Conservation (phyloP, 2,113 vertebrate species). For the Xiphias gladius region DNA sequence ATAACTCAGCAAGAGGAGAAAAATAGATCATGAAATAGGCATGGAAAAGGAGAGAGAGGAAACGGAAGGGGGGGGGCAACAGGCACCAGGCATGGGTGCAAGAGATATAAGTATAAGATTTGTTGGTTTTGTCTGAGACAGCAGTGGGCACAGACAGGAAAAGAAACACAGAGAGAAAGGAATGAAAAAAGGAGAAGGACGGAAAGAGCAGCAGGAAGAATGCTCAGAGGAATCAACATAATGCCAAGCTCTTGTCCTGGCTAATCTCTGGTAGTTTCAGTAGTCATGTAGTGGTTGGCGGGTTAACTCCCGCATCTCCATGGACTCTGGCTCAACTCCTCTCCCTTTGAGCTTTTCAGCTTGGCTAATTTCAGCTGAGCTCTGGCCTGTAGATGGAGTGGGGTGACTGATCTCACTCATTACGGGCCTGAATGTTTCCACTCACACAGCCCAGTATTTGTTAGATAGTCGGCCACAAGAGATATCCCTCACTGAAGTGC, state of each 20-base stretch:
- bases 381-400: constrained; percentile 12
- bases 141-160: constrained; percentile 16
- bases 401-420: constrained; percentile 67
- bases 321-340: constrained; percentile 41
- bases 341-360: constrained; percentile 43
- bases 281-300: constrained; percentile 46
- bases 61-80: background rate
- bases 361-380: constrained; percentile 60
- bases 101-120: constrained; percentile 33
- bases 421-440: constrained; percentile 49
- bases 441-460: constrained; percentile 37
- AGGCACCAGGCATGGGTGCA: background rate
- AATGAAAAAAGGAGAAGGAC: background rate
- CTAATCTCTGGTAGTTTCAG: constrained; percentile 53
- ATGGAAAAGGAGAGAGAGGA: constrained; percentile 5
- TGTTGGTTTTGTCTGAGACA: constrained; percentile 41
- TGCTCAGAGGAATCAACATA: constrained; percentile 50
- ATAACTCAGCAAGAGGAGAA: constrained; percentile 70
- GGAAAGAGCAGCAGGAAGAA: constrained; percentile 25
- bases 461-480: constrained; percentile 12
- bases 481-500: constrained; percentile 9
- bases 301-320: constrained; percentile 55
- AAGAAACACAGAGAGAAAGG: constrained; percentile 11
- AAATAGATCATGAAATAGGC: constrained; percentile 61
- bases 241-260: constrained; percentile 47